Conservation (phyloP, 35 echinoderm and acorn worm species). For the Ophiothrix spiculata region DNA sequence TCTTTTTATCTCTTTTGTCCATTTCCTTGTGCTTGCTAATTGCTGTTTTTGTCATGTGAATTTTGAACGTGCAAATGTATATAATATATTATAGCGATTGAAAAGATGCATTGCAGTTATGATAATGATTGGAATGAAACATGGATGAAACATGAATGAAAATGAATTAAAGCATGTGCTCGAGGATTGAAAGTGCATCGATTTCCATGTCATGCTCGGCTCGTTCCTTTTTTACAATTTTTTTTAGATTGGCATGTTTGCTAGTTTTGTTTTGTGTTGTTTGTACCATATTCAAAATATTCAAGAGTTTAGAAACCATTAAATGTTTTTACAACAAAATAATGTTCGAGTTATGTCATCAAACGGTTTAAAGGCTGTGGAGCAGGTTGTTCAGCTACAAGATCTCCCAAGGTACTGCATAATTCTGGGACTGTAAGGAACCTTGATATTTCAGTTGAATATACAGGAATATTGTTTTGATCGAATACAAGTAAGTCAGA, state of each 20-base stretch:
- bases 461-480: too few relatives aligned
- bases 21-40: conserved; percentile 50
- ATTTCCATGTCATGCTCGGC: neutral
- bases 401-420: too few relatives aligned
- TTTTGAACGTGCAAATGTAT: neutral
- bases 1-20: conserved; percentile 13
- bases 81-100: neutral
- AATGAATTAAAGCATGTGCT: conserved; percentile 2
- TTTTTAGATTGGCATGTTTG: neutral
- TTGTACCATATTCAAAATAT: neutral
- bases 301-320: too few relatives aligned
- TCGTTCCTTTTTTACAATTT: neutral
- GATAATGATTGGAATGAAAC: neutral
- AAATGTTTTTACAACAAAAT: too few relatives aligned
- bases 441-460: too few relatives aligned
- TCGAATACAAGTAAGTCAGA: too few relatives aligned
- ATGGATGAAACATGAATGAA: too few relatives aligned
- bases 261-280: neutral
- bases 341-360: too few relatives aligned
- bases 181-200: neutral
- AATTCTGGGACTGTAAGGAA: too few relatives aligned
- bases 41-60: neutral
- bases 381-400: too few relatives aligned
- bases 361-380: too few relatives aligned
- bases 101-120: neutral